Conservation (phyloP, 2,888 invertebrate genomes). For the Rhabditoides inermis region DNA sequence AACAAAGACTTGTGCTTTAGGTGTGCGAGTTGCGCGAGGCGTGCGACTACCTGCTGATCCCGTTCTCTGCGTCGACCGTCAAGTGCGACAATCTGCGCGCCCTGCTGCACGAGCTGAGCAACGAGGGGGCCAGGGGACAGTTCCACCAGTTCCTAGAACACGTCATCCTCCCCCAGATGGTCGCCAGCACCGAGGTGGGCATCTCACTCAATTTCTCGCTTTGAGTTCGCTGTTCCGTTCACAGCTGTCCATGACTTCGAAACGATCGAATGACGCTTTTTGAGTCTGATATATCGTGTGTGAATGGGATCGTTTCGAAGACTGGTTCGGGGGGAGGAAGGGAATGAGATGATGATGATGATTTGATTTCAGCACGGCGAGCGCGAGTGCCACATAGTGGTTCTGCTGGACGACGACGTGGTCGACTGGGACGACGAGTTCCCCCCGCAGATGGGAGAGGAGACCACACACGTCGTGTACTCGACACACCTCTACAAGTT, state of each 20-base stretch:
- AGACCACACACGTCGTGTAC: constrained; percentile 72
- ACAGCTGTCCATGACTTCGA: too few relatives aligned
- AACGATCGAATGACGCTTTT: too few relatives aligned
- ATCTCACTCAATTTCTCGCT: too few relatives aligned
- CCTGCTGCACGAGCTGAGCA: constrained; percentile 89
- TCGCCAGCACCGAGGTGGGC: constrained; percentile 61
- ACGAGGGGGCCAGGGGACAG: constrained; percentile 95
- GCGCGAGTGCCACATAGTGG: constrained; percentile 92
- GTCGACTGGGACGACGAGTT: constrained; percentile 98
- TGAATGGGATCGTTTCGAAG: too few relatives aligned
- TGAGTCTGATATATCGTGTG: too few relatives aligned
- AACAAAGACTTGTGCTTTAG: neutral
- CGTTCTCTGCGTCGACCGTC: constrained; percentile 89
- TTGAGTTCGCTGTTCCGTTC: too few relatives aligned
- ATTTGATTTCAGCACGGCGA: constrained; percentile 69
- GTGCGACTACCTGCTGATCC: constrained; percentile 93
- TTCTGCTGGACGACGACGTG: constrained; percentile 85
- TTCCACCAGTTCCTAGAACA: constrained; percentile 92
- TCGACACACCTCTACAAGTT: constrained; percentile 39
- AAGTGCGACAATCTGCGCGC: constrained; percentile 64
- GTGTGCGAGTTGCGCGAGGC: constrained; percentile 72
- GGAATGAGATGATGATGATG: too few relatives aligned
- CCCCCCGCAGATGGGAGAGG: constrained; percentile 98
- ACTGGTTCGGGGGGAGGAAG: too few relatives aligned
- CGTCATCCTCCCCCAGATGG: constrained; percentile 89